Evolutionary conservation across 2,797 vertebrate genomes (phyloP), one percentile per base, ranked within the genome.

Genomic region (Sciaenops ocellatus): DNA sequence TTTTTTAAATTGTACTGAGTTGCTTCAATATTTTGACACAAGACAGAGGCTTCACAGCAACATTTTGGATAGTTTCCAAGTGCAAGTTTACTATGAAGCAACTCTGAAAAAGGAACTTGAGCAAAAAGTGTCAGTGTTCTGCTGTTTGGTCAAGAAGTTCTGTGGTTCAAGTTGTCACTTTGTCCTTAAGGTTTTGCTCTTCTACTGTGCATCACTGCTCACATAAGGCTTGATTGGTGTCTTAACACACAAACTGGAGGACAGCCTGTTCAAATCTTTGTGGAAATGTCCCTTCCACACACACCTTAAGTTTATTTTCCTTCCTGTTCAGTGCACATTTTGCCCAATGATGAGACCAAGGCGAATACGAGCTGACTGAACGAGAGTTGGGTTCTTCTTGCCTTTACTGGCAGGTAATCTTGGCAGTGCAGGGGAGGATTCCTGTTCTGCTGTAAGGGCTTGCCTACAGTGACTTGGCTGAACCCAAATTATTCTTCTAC

Each of bases 401-500:
- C 85, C 91, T 79, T 85, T 83, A 92, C 28, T 66, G 97, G 96
- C 96, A 96, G 97, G 97, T 98, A 98, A 96, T 99, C 97, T 99
- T 99, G 97, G 98, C 93, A 96, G 95, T 72, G 89, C 90, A 93
- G 95, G 92, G 93, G 82, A 98, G 89, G 46, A 73, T 96, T 89
- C 73, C 92, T 89, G 90, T 92, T 90, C 93, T 89, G 84, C 97
- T 99, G 98, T 99, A 99, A 99, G 98, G 97, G 97, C 95, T 95
- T 96, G 96, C 96, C 97, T 5, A 99, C 93, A 98, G 78, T 81
- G 28, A 95, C 46, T 20, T 63, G 26, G 86, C 91, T 87, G n/a
- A 17, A 57, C 82, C 83, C 68, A 76, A 71, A 83, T 85, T 83
- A 85, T 84, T 90, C 80, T 69, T 83, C 74, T 76, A 66, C 54